Evolutionary conservation across 2,888 invertebrate species (phyloP), one percentile per base, ranked within the genome.

Genomic region (Crioceris asparagi): DNA sequence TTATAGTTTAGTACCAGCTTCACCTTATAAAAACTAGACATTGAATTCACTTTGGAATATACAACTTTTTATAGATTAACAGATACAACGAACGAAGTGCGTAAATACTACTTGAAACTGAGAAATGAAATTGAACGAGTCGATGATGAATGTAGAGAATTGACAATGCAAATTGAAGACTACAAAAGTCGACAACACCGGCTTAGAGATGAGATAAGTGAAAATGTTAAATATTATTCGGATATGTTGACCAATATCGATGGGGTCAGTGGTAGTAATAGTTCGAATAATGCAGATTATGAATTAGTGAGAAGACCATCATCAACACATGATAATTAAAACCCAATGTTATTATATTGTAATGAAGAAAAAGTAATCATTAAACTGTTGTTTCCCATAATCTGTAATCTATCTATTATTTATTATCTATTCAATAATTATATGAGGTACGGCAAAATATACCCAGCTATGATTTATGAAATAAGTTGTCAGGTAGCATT

Each of bases 141-240:
- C 3, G 61, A 63, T 36, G 43, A 48, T 4, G 60, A 61, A 35
- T 53, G 54, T 34, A 48, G 50, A 8, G 51, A 52, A 17, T 37
- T 62, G 12, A 51, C 55, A 30, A 31, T 46, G 11, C 56, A 59
- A 45, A 60, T 63, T 15, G 54, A 57, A 10, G 56, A 60, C 26
- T 61, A 52, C 36, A 54, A 51, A 32, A 43, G 39, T 21, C 46
- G 53, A 29, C 53, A 58, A 43, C 27, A 31, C 6, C 46, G 55
- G n/a, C 40, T 59, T 10, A 47, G 51, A 17, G 43, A 52, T n/a
- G 53, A 56, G 40, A 50, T 53, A 2, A 48, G 48, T 17, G 45
- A 49, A 23, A 54, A 54, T 38, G 50, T 53, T 10, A 50, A 50
- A 36, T 52, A 48, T 29, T 54, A 51, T 37, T 48, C 46, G 4